These are phyloP conservation scores for Gadopsis marmoratus DNA, from an alignment of 2,797 vertebrate species.

Conservation along the genomic window DNA sequence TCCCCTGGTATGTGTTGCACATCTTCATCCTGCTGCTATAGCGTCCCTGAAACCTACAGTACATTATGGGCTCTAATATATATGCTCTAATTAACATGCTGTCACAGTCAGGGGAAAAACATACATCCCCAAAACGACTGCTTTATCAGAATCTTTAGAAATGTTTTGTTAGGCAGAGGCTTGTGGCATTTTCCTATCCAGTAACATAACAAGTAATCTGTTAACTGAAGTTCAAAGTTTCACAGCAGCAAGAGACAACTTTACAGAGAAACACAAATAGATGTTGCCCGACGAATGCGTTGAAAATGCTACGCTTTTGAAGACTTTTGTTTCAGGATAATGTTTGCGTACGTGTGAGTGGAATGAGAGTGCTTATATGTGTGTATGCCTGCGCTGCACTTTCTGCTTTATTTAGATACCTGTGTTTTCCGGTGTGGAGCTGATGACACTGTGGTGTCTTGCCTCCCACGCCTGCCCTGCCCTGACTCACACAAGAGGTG, in stretches of 20 bases:
- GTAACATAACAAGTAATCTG: background rate
- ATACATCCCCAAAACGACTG: background rate
- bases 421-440: slow-evolving; percentile 63
- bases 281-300: slow-evolving; percentile 1
- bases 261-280: slow-evolving; percentile 14
- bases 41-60: slow-evolving; percentile 42
- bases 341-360: slow-evolving; percentile 33
- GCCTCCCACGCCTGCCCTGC: slow-evolving; percentile 66
- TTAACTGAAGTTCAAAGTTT: background rate
- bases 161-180: background rate
- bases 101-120: background rate
- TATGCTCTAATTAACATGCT: background rate
- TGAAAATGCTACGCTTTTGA: slow-evolving; percentile 19
- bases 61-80: slow-evolving; percentile 24
- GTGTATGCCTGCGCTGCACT: slow-evolving; percentile 49
- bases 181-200: background rate
- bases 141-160: slow-evolving; percentile 15
- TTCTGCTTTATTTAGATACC: slow-evolving; percentile 74
- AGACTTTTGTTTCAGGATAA: slow-evolving; percentile 23
- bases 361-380: slow-evolving; percentile 59
- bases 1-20: slow-evolving; percentile 42
- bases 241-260: background rate
- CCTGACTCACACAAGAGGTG: slow-evolving; percentile 71
- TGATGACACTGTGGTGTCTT: slow-evolving; percentile 73
- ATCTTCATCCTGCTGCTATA: slow-evolving; percentile 51